Conservation (phyloP, 2,113 vertebrate genomes). For the Ammodytes dubius region DNA sequence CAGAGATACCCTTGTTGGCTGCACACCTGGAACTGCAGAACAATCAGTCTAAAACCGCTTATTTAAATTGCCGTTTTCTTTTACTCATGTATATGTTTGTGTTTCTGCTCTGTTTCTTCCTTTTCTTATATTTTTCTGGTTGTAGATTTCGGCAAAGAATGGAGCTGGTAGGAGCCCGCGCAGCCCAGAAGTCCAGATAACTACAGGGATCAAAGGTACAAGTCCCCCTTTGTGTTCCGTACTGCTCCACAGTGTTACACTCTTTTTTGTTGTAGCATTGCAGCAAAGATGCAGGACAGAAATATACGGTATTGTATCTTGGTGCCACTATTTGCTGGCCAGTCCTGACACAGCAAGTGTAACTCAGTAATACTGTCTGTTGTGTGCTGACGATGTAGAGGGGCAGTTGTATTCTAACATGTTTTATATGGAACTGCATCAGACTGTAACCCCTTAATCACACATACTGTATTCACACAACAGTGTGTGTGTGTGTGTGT, state of each 20-base stretch:
- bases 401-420: conserved; percentile 1
- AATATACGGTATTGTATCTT: background rate
- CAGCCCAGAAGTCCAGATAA: conserved; percentile 91
- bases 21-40: background rate
- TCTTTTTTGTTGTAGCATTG: conserved; percentile 33
- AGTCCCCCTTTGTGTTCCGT: conserved; percentile 4
- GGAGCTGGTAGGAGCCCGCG: conserved; percentile 93
- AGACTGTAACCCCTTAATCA: conserved; percentile 11
- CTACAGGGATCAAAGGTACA: conserved; percentile 95
- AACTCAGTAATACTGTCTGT: conserved; percentile 8
- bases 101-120: background rate
- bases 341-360: conserved; percentile 22
- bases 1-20: background rate
- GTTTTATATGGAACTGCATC: conserved; percentile 10
- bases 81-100: background rate
- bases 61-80: background rate
- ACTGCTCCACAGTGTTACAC: conserved; percentile 1
- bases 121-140: conserved; percentile 30
- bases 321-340: background rate
- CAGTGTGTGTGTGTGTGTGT: conserved; percentile 15
- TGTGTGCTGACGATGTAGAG: conserved; percentile 5
- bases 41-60: background rate
- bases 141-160: conserved; percentile 93
- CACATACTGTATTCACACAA: background rate
- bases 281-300: conserved; percentile 28